Conservation (phyloP, 1,140 invertebrate species). For the Macrosteles quadrilineatus region DNA sequence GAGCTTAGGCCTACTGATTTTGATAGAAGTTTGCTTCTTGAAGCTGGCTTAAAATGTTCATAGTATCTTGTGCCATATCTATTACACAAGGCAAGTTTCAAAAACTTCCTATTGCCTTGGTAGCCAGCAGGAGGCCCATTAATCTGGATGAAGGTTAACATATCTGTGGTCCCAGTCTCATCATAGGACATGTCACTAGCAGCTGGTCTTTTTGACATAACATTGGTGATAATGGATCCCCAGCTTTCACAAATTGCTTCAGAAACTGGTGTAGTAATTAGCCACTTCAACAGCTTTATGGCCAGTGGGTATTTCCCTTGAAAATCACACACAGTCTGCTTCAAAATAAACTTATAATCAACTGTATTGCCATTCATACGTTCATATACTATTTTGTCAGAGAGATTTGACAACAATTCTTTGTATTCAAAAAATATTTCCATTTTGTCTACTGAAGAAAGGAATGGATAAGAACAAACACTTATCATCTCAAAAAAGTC, state of each 20-base stretch:
- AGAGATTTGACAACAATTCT: no score
- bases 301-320: neutral
- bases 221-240: slow-evolving; percentile 13
- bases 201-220: neutral
- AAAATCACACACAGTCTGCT: slow-evolving; percentile 7
- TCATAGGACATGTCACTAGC: slow-evolving; percentile 4
- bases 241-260: neutral
- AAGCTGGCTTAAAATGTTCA: no score
- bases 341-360: no score
- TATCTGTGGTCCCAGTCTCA: slow-evolving; percentile 3
- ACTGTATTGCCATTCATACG: no score
- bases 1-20: no score
- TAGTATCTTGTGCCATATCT: no score
- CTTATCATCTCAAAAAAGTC: no score
- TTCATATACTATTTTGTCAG: no score
- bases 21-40: no score
- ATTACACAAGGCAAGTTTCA: neutral
- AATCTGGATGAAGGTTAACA: neutral
- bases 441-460: no score
- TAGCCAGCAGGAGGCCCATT: slow-evolving; percentile 18
- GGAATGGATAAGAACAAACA: no score
- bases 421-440: no score
- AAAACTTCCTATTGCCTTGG: neutral
- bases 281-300: neutral
- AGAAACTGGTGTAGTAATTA: neutral